Evolutionary conservation across 2,797 vertebrate species (phyloP).

Genomic region (Heterohyrax brucei): DNA sequence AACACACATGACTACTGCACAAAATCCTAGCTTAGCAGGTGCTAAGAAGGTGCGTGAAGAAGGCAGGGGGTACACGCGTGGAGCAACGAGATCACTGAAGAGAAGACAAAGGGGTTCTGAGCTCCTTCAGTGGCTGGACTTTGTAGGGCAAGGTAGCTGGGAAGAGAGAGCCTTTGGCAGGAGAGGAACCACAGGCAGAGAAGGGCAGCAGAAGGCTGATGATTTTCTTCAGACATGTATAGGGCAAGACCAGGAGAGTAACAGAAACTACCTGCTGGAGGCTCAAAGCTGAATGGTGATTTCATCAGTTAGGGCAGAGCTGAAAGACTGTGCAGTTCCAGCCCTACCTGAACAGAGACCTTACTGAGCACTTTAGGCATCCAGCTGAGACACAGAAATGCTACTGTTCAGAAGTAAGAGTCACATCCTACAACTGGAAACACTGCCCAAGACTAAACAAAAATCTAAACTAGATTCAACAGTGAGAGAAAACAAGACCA

Average conservation of each 20-base stretch:
- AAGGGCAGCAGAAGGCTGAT: not conserved
- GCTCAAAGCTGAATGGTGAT: not conserved
- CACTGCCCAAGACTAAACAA: not conserved
- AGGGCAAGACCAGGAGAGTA: not conserved
- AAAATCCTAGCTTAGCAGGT: too few species aligned
- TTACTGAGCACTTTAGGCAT: not conserved
- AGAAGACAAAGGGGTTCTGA: not conserved
- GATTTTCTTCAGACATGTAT: not conserved
- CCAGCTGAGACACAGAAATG: not conserved
- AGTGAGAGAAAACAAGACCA: not conserved
- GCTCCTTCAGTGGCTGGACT: not conserved
- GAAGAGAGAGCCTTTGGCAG: not conserved
- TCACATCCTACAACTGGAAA: not conserved
- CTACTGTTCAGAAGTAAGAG: not conserved
- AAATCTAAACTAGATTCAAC: not conserved
- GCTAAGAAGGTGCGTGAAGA: not conserved
- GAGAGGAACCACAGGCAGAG: too few species aligned
- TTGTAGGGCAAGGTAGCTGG: not conserved
- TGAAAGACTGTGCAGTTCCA: not conserved
- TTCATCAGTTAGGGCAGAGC: not conserved
- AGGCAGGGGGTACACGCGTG: not conserved
- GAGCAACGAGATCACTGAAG: not conserved
- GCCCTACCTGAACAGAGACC: not conserved
- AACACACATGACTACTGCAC: accelerated
- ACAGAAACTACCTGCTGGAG: not conserved